Evolutionary conservation across 1,140 invertebrate species (phyloP), one percentile per base, ranked within the genome.

Genomic region (Magallana angulata): DNA sequence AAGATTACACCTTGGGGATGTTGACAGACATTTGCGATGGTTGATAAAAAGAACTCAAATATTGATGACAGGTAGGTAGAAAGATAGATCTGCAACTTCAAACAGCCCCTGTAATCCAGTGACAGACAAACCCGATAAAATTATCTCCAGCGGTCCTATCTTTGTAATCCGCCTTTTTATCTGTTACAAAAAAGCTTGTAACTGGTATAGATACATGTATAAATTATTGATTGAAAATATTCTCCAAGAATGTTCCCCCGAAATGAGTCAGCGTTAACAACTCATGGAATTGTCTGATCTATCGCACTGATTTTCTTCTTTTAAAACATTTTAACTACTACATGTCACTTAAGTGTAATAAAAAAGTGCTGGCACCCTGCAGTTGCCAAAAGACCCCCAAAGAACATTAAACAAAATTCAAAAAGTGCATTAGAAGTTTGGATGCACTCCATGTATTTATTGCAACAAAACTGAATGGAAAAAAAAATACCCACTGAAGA

Each of bases 151-250:
- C 11, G 68, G 8, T 76, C 68, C 24, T 76, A 76, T 76, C 68
- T 76, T 12, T 9, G 24, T 76, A 76, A 76, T 76, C 68, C 68
- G 24, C 24, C 14, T 30, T 76, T 36, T 76, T 18, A 30, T 76
- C 24, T 30, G 12, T 18, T 30, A 30, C 68, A 76, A 76, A 9
- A 76, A 36, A 76, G 24, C 24, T 76, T 76, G 24, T 76, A 36
- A 76, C 68, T 76, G 24, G 68, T 76, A 76, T 76, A 76, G 36
- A 76, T 76, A 76, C 68, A 76, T 76, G 68, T 76, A 76, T 76
- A 76, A 76, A 76, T 76, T 76, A 76, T 76, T 76, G 68, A 76
- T 76, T 76, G 30, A 76, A 30, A 76, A 62, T 18, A 36, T 76
- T 76, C 36, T 76, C 11, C 36, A 30, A 24, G 24, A 76, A 30